Percentiles rank a stretch among this genome's conserved stretches.
phyloP scores from a whole-genome alignment of 2,113 vertebrate genomes.

The Bungarus multicinctus region DNA sequence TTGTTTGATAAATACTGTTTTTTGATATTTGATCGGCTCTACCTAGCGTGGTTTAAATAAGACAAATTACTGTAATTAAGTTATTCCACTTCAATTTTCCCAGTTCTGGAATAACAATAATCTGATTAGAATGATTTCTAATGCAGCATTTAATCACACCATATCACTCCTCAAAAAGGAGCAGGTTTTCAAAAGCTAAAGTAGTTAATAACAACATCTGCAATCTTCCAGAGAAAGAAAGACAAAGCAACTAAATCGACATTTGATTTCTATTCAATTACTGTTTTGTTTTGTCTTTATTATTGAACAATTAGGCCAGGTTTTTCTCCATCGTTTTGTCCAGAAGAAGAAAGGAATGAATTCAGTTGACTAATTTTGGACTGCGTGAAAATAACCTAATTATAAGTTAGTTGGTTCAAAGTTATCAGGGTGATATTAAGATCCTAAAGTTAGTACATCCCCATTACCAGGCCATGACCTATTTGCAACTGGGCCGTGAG shows the following conservation, averaged over 20 bases:
- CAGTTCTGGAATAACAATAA: constrained; percentile 15
- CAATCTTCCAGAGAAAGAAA: neutral
- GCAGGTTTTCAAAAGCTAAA: neutral
- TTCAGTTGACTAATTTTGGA: neutral
- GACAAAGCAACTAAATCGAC: neutral
- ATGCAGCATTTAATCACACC: constrained; percentile 12
- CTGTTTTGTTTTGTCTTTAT: neutral
- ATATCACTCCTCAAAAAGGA: neutral
- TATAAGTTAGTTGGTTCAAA: no score
- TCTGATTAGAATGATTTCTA: constrained; percentile 23
- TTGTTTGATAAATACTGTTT: constrained; percentile 25
- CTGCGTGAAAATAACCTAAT: neutral
- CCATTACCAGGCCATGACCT: neutral
- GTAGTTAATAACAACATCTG: neutral
- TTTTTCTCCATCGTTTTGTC: neutral
- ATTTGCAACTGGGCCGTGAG: no score
- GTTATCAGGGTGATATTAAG: neutral
- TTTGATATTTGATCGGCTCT: constrained; percentile 25
- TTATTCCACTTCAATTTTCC: constrained; percentile 20
- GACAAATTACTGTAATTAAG: constrained; percentile 31
- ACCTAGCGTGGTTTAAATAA: constrained; percentile 26
- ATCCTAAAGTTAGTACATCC: neutral
- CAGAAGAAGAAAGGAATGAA: neutral
- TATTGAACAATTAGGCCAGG: neutral
- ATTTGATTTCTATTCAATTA: neutral